Conservation (phyloP, 2,888 invertebrate species). For the Drosophila limbata region DNA sequence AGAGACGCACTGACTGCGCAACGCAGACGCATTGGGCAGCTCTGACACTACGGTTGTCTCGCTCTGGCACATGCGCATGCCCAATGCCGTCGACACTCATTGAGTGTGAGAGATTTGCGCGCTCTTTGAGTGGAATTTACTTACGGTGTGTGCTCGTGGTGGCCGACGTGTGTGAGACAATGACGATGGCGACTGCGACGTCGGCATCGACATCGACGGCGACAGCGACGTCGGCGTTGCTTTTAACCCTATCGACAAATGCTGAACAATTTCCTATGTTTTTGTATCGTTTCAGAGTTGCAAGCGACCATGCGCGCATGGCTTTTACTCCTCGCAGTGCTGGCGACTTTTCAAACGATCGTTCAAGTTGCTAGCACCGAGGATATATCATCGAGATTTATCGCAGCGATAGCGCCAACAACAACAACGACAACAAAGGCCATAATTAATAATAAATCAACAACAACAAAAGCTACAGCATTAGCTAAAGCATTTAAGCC, state of each 20-base stretch:
- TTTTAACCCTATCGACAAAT: slow-evolving; percentile 81
- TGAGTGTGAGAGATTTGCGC: slow-evolving; percentile 11
- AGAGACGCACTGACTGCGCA: slow-evolving; percentile 32
- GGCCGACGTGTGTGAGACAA: not conserved
- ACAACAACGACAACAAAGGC: slow-evolving; percentile 40
- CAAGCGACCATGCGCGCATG: slow-evolving; percentile 86
- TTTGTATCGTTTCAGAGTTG: slow-evolving; percentile 85
- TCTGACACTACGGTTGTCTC: slow-evolving; percentile 38
- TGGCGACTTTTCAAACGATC: slow-evolving; percentile 86
- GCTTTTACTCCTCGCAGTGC: slow-evolving; percentile 86
- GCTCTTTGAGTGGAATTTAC: slow-evolving; percentile 47
- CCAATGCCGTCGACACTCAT: not conserved
- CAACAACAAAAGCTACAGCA: slow-evolving; percentile 55
- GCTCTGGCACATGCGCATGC: slow-evolving; percentile 50
- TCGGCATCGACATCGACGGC: slow-evolving; percentile 8
- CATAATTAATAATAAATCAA: slow-evolving; percentile 46
- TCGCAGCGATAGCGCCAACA: slow-evolving; percentile 79
- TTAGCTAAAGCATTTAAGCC: slow-evolving; percentile 68
- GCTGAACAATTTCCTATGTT: slow-evolving; percentile 77
- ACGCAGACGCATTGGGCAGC: slow-evolving; percentile 49
- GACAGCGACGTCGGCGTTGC: slow-evolving; percentile 25
- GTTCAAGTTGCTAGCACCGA: slow-evolving; percentile 86
- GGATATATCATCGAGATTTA: slow-evolving; percentile 84
- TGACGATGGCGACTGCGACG: slow-evolving; percentile 13
- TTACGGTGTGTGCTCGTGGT: not conserved